Base-by-base conservation (phyloP, 1,140 invertebrate genomes). In the Pseudomyrmex sp. region DNA sequence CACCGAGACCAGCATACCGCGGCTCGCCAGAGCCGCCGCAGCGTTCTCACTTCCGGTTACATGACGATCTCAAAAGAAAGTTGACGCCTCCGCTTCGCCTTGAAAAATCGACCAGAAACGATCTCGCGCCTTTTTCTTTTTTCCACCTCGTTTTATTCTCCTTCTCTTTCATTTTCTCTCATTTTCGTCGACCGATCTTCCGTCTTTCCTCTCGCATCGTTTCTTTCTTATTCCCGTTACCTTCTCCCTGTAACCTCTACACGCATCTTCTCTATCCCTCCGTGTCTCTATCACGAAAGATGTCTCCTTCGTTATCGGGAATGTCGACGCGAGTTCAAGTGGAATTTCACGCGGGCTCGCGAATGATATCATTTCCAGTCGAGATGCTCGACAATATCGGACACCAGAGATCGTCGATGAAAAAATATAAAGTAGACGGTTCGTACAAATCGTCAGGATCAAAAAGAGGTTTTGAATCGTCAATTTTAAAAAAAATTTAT, bases 241-340 rank as follows among this genome's bases (percentile, higher is more conserved):
- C 13, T 15, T 18, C 13, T 7, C 9, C 1, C 18, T 44, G 9
- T 69, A 46, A 59, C 7, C 7, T 35, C 35, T 80, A 46, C 46
- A 70, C 65, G 76, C 44, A 70, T 72, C 48, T 69, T 80, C 44
- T 80, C 54, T 50, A 50, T 80, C 35, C 35, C n/a, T 15, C 23
- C 54, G 66, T 56, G 54, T 58, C 23, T 83, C 46, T 72, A 70
- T 77, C 63, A 65, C 86, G 62, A 85, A 75, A 80, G 76, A 84
- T 83, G 69, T 83, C 61, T 86, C 69, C 86, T 87, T 87, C 83
- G 87, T 89, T 90, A 90, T 85, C 85, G 77, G 20, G 75, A 90
- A 89, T 82, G 89, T 90, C 83, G 87, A 61, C 66, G 83, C 87
- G 76, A 89, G 83, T 90, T 84, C 84, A 83, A 89, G 84, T 72